A percentile compares a stretch with the other conserved stretches of the same genome.
Conservation (phyloP, 2,888 invertebrate genomes). For the Candidula unifasciata region DNA sequence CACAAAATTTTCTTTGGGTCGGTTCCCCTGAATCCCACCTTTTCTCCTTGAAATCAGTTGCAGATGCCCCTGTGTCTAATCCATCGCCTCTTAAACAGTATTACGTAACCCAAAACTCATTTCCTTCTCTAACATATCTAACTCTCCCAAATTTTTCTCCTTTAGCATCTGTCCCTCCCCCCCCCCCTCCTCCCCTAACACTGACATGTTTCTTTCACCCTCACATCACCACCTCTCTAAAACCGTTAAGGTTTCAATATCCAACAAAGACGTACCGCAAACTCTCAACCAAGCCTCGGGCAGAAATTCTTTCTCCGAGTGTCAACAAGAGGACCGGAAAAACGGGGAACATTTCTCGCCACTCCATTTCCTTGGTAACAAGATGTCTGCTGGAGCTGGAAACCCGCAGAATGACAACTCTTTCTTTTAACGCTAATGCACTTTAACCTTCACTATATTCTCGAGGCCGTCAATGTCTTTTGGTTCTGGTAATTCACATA, state of each 20-base stretch:
- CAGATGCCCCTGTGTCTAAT: too few relatives aligned
- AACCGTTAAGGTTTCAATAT: not conserved
- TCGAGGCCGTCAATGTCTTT: not conserved
- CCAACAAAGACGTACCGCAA: not conserved
- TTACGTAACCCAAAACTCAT: too few relatives aligned
- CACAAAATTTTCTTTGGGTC: too few relatives aligned
- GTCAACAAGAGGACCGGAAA: constrained; percentile 17
- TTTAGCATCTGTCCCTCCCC: too few relatives aligned
- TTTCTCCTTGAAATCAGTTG: too few relatives aligned
- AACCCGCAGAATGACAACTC: not conserved
- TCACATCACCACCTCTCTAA: not conserved
- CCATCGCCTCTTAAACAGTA: too few relatives aligned
- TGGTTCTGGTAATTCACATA: too few relatives aligned
- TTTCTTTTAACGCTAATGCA: not conserved
- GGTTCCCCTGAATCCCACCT: too few relatives aligned
- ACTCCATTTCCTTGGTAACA: constrained; percentile 6
- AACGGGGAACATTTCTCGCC: not conserved
- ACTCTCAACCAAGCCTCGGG: not conserved
- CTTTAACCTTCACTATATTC: not conserved
- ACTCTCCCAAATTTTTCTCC: too few relatives aligned
- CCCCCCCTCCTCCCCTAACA: too few relatives aligned
- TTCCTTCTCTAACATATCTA: too few relatives aligned
- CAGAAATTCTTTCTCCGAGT: not conserved
- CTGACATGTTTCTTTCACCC: not conserved
- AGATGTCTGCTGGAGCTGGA: not conserved